These are phyloP conservation scores for Agelas oroides DNA, from an alignment of 37 sponge, comb jelly and placozoan genomes.

Conservation along the genomic window DNA sequence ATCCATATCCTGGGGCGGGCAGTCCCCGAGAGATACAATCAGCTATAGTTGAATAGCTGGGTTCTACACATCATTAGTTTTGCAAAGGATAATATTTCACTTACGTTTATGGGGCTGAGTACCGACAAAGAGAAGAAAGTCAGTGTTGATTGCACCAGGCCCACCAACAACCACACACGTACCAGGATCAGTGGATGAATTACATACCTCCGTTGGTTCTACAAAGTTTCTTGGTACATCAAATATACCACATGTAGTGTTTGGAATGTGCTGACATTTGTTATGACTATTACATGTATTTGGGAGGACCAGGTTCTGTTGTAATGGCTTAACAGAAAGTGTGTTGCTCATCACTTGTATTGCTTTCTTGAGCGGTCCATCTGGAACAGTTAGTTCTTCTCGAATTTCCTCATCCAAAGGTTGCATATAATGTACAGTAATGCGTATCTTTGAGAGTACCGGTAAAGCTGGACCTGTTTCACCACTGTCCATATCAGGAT, in stretches of 20 bases:
- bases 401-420: no score
- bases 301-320: background rate
- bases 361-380: background rate
- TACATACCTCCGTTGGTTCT: background rate
- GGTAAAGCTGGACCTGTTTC: no score
- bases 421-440: no score
- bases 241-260: background rate
- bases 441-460: no score
- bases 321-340: background rate
- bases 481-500: no score
- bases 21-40: no score
- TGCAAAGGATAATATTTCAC: no score
- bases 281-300: background rate
- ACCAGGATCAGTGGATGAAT: no score
- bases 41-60: background rate
- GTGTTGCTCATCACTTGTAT: background rate
- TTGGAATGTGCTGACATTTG: background rate
- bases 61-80: background rate
- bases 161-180: background rate
- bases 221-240: conserved; percentile 1
- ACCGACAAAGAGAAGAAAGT: conserved; percentile 15
- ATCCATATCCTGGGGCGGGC: no score
- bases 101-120: background rate
- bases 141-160: background rate
- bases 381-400: background rate